phyloP scores from a whole-genome alignment of 2,888 invertebrate species.

The Heliconius cydno region DNA sequence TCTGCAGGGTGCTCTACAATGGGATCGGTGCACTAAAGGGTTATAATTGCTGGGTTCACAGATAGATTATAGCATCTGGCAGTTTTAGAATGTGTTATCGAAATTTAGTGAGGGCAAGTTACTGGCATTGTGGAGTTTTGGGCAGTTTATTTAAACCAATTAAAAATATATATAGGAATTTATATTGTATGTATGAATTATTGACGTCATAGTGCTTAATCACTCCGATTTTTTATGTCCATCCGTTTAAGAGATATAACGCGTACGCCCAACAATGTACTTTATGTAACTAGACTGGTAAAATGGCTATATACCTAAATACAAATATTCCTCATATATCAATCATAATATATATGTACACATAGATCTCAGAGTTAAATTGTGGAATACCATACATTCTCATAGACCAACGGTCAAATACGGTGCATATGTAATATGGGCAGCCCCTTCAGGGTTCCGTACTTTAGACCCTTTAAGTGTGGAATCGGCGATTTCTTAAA shows the following conservation, averaged over 20 bases:
- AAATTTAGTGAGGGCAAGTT: not conserved
- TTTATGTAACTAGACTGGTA: too few species aligned
- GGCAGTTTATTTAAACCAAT: too few species aligned
- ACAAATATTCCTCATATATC: not conserved
- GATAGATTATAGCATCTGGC: slow-evolving; percentile 39
- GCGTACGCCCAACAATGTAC: too few species aligned
- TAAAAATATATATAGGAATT: too few species aligned
- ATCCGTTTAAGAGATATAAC: too few species aligned
- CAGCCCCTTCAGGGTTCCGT: slow-evolving; percentile 46
- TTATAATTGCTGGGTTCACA: slow-evolving; percentile 56
- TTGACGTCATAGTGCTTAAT: not conserved
- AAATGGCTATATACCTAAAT: too few species aligned
- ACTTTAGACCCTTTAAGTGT: slow-evolving; percentile 52
- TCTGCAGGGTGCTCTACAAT: slow-evolving; percentile 51
- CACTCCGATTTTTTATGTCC: not conserved
- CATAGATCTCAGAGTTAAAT: not conserved
- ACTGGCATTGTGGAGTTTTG: not conserved
- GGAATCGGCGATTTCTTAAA: slow-evolving; percentile 67
- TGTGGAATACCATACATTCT: slow-evolving; percentile 33
- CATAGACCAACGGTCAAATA: slow-evolving; percentile 42
- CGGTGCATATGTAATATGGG: slow-evolving; percentile 51
- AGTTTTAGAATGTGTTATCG: not conserved
- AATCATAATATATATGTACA: not conserved
- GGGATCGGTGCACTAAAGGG: slow-evolving; percentile 63
- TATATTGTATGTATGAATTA: not conserved